These are phyloP conservation scores for Xylophagus ater DNA, from an alignment of 2,888 invertebrate genomes.

Conservation along the genomic window DNA sequence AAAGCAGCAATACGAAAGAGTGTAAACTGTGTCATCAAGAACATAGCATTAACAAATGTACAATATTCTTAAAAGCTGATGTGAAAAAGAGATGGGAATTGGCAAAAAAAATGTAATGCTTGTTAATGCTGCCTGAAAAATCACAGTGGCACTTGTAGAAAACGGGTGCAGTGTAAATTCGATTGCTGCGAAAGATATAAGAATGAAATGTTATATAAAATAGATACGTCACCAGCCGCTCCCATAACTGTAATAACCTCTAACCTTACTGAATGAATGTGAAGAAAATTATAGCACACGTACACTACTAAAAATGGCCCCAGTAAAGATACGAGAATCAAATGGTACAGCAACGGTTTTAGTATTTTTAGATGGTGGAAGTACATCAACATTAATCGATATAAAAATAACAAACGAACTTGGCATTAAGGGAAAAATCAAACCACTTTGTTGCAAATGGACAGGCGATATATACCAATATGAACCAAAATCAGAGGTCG, in stretches of 20 bases:
- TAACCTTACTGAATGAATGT: too few species aligned
- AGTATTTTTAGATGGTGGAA: conserved; percentile 4
- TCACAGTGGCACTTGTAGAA: conserved; percentile 6
- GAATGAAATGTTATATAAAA: background rate
- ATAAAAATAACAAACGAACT: background rate
- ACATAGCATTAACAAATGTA: too few species aligned
- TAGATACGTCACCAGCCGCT: too few species aligned
- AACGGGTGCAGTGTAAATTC: conserved; percentile 7
- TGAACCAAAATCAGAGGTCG: conserved; percentile 7
- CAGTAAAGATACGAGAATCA: background rate
- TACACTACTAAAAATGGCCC: conserved; percentile 2
- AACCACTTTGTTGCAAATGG: conserved; percentile 1
- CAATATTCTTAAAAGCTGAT: conserved; percentile 3
- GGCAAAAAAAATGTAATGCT: background rate
- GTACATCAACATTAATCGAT: conserved; percentile 1
- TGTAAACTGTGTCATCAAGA: too few species aligned
- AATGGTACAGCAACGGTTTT: background rate
- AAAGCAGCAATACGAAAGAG: background rate
- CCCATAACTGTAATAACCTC: too few species aligned
- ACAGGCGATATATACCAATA: conserved; percentile 7
- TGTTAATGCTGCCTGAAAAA: background rate
- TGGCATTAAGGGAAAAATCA: background rate
- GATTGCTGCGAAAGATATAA: conserved; percentile 8
- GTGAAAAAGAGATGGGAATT: conserved; percentile 2
- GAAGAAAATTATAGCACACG: background rate